Evolutionary conservation across 1,140 invertebrate genomes (phyloP), one percentile per base, ranked within the genome.

Genomic region (Tetramorium simillimum): DNA sequence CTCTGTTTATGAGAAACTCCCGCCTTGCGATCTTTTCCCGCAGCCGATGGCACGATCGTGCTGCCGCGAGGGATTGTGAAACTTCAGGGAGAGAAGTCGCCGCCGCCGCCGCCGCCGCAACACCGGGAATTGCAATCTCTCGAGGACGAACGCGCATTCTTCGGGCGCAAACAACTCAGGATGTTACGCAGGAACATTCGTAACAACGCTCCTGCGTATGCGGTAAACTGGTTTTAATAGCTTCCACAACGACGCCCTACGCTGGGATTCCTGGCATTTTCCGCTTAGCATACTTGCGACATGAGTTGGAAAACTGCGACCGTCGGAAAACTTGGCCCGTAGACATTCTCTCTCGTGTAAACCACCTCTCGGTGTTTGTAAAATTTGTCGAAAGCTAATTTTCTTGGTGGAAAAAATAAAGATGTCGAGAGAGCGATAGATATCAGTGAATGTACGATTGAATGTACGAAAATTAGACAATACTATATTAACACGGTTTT

Each of bases 221-320:
- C 33, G 46, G 56, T 46, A 62, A 77, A 33, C 56, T 37, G 63
- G 46, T 56, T 81, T 81, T 81, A 81, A 81, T 81, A 43, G 33
- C 21, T 24, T 56, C 21, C n/a, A 40, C 49, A 40, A 70, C 46
- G 46, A 69, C 46, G 33, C 58, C 46, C 76, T 62, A 49, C 5
- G 60, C 14, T 40, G 33, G 37, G 63, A 80, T 51, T 70, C 33
- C 33, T 56, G 21, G n/a, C 49, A 70, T 81, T 81, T 81, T 81
- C 46, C 49, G 63, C 33, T 80, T 80, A 67, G 60, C 76, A 63
- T 78, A 53, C 43, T 81, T 40, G 63, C 63, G n/a, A 53, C 56
- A 12, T 9, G 43, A 67, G 43, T 51, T 40, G 77, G 28, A 70
- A 77, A 77, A 77, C 75, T 77, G 16, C 62, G 14, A 63, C n/a